Base-by-base conservation (phyloP, 2,797 vertebrate species). In the Amblyraja radiata region DNA sequence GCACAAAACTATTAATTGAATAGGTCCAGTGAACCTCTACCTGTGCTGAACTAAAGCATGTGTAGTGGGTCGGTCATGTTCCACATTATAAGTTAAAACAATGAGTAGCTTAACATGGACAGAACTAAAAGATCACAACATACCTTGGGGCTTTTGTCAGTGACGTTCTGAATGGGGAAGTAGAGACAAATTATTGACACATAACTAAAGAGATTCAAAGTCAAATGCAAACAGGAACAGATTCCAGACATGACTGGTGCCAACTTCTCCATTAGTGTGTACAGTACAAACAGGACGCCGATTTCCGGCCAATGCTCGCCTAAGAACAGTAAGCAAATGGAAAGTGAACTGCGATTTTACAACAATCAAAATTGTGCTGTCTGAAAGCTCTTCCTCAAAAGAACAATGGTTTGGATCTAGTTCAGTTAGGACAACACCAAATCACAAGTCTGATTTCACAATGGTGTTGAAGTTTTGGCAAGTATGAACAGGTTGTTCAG, bases 301-400 rank as follows among this genome's bases (percentile, higher is more conserved):
- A 36, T 32, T 84, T 88, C n/a, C 28, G 32, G n/a, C 84, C 16
- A 88, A 63, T 65, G 28, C 16, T n/a, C 65, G 84, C 65, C 16
- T n/a, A 16, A 8, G 21, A n/a, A 63, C 83, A 63, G 32, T 65
- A 65, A 65, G 14, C 61, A 63, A 88, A 86, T 25, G 4, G 28
- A 86, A 84, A 86, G 28, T 86, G 58, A 86, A 61, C 58, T n/a
- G n/a, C 23, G 14, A 84, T n/a, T n/a, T 84, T 63, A 25, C 23
- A 84, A 86, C 61, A 88, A 88, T 88, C 28, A 88, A 65, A 65
- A 65, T 61, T 88, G 84, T 88, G 84, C 84, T 88, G 14, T 36
- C 14, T 32, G 84, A 65, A 88, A 88, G 61, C 84, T 88, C 14
- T 65, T 88, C 84, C 61, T 36, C 84, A 65, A 36, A 63, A 36